Evolutionary conservation across 2,113 vertebrate species (phyloP).

Genomic region (Globicephala melas): DNA sequence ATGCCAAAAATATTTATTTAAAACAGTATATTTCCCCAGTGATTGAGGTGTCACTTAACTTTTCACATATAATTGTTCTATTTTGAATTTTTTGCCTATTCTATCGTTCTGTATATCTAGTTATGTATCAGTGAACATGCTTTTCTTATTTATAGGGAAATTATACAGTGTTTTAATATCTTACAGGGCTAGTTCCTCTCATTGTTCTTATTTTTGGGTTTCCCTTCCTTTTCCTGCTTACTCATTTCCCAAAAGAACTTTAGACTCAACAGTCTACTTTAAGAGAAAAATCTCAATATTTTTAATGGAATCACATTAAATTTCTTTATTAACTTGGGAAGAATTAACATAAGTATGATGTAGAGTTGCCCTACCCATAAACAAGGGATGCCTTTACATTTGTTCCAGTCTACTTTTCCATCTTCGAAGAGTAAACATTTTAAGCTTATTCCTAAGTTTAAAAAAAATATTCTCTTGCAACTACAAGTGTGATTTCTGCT

Average conservation of each 20-base stretch:
- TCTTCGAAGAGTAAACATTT: background rate
- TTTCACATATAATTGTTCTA: background rate
- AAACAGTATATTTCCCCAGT: background rate
- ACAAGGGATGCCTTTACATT: background rate
- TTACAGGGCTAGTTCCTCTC: background rate
- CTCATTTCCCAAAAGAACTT: background rate
- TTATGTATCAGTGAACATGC: background rate
- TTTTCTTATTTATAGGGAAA: background rate
- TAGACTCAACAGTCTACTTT: background rate
- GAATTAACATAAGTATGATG: background rate
- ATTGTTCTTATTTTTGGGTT: background rate
- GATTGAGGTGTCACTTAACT: background rate
- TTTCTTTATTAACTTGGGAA: background rate
- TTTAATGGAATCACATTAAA: background rate
- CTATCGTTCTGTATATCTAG: background rate
- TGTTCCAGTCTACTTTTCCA: background rate
- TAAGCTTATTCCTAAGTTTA: background rate
- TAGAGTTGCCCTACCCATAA: background rate
- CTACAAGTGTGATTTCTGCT: background rate
- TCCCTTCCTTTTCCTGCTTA: background rate
- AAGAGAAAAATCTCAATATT: background rate
- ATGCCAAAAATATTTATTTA: background rate
- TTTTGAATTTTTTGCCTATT: background rate
- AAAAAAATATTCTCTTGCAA: background rate
- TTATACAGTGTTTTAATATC: background rate